Conservation (phyloP, 2,797 vertebrate species). For the Diglossa cyanea region DNA sequence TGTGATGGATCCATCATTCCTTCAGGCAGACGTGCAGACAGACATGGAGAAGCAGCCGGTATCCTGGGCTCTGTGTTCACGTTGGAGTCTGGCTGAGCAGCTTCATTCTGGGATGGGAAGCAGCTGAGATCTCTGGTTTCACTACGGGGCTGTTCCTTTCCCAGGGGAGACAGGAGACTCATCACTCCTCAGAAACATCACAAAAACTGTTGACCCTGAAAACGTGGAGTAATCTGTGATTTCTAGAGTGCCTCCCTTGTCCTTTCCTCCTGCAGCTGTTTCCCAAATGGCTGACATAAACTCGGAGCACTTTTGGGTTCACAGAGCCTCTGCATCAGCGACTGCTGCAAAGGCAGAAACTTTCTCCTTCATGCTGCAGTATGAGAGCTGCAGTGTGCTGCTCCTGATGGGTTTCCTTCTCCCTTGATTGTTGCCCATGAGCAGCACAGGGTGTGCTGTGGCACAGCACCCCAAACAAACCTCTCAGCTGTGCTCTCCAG, state of each 20-base stretch:
- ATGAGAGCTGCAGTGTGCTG: background rate
- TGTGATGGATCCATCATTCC: background rate
- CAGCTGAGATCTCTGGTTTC: background rate
- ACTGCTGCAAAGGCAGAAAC: background rate
- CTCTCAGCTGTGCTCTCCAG: background rate
- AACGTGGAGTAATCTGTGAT: background rate
- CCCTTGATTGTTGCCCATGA: background rate
- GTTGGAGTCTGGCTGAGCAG: background rate
- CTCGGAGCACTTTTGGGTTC: background rate
- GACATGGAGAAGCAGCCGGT: background rate
- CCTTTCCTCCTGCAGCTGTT: background rate
- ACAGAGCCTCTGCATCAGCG: background rate
- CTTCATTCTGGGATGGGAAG: background rate
- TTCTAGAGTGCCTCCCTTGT: background rate
- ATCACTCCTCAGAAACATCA: background rate
- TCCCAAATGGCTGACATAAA: background rate
- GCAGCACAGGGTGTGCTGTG: background rate
- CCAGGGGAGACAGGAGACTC: background rate
- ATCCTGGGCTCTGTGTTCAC: background rate
- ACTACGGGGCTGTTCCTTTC: fast-evolving
- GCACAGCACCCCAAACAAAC: no score
- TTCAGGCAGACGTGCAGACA: background rate
- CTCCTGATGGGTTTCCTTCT: background rate
- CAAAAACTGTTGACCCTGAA: background rate
- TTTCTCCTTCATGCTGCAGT: background rate